Percentiles rank a stretch among this genome's conserved stretches.
Conservation (phyloP, 2,113 vertebrate species). For the Dasyurus viverrinus region DNA sequence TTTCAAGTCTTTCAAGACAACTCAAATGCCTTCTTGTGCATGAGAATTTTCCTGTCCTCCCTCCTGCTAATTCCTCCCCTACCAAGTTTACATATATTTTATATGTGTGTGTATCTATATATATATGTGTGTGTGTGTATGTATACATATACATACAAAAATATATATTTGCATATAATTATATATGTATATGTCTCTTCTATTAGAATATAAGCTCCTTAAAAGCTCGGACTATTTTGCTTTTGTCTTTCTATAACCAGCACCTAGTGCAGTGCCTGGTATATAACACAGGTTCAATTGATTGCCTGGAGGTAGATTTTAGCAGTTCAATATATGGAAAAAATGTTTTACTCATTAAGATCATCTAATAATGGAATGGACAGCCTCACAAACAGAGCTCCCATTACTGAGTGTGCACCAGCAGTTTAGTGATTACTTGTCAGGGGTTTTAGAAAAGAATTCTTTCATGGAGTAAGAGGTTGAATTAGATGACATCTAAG, state of each 20-base stretch:
- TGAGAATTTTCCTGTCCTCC: background rate
- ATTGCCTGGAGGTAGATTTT: background rate
- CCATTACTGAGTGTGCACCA: conserved; percentile 33
- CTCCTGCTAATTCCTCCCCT: background rate
- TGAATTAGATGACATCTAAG: background rate
- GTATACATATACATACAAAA: background rate
- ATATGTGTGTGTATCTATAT: background rate
- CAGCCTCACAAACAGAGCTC: conserved; percentile 11
- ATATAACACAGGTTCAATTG: background rate
- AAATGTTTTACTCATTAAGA: conserved; percentile 15
- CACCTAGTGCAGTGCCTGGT: background rate
- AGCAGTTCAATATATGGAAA: background rate
- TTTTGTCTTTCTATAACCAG: background rate
- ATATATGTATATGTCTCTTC: background rate
- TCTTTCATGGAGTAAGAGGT: no score
- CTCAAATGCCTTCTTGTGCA: background rate
- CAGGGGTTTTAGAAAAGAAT: background rate
- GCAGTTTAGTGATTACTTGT: background rate
- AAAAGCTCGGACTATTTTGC: background rate
- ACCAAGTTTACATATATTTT: background rate
- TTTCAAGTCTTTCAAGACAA: background rate
- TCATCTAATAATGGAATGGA: conserved; percentile 20
- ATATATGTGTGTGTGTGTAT: no score
- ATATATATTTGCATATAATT: background rate
- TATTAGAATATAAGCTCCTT: background rate